Base-by-base conservation (phyloP, 2,113 vertebrate species). In the Porphyrio hochstetteri region DNA sequence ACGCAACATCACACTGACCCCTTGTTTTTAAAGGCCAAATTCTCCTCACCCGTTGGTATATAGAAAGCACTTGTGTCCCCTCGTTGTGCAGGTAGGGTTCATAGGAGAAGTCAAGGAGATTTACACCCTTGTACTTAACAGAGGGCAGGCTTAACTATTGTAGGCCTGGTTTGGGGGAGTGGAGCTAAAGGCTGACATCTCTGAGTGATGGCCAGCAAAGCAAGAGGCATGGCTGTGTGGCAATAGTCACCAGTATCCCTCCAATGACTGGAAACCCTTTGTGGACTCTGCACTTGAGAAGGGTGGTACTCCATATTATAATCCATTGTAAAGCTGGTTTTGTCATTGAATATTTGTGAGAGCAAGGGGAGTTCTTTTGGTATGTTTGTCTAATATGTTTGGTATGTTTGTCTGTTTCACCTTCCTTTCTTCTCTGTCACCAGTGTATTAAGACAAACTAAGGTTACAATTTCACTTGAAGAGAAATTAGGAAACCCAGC, bases 11-110 rank as follows among this genome's bases (percentile, higher is more conserved):
- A 60, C 42, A 17, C 27, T 1, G 10, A 13, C 25, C 23, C 10
- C 13, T 40, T 16, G n/a, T 64, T 60, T 56, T 70, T 76, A 13
- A 75, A 61, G 81, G 48, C 13, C 35, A 44, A 42, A 11, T 71
- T 86, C 23, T 64, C 70, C 25, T 55, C 3, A 0, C 4, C 5
- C 12, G 2, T 3, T 8, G 13, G 36, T 28, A 10, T 46, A 4
- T 0, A 21, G 38, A 17, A 69, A 42, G 71, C 31, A 12, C 31
- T 23, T 19, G 28, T 57, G 28, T 70, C 19, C 36, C 59, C 1
- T 0, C 4, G 42, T 15, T 36, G 76, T 68, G 38, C 23, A 48
- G 38, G 18, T 9, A 14, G 6, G 21, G 25, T 2, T 78, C 28
- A 13, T 1, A 35, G 50, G 59, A 56, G 57, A 64, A 70, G 50